phyloP scores from a whole-genome alignment of 2,888 invertebrate species.

The Leucophora obtusa region DNA sequence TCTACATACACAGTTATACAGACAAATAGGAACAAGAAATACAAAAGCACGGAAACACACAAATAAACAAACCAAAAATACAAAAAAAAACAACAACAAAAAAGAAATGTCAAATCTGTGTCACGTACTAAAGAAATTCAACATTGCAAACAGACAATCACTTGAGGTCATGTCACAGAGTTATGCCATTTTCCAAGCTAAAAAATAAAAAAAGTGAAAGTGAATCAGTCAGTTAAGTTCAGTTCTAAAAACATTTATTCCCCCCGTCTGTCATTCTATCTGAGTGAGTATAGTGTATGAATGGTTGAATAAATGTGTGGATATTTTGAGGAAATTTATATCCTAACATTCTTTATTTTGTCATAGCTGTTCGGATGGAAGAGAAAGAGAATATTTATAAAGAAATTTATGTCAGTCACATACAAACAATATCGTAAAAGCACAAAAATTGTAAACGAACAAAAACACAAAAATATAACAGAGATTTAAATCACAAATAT shows the following conservation, averaged over 20 bases:
- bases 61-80: not conserved
- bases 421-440: conserved; percentile 46
- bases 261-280: not conserved
- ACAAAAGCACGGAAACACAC: too few relatives aligned
- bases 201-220: conserved; percentile 19
- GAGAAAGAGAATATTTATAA: conserved; percentile 32
- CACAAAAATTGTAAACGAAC: not conserved
- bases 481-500: conserved; percentile 50
- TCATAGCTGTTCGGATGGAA: not conserved
- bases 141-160: conserved; percentile 45
- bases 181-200: conserved; percentile 19
- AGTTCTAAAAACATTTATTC: not conserved
- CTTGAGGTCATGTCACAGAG: conserved; percentile 53
- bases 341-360: conserved; percentile 31
- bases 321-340: conserved; percentile 27
- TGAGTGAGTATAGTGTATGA: not conserved
- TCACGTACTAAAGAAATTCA: conserved; percentile 50
- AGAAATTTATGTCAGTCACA: conserved; percentile 56
- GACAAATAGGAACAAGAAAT: not conserved
- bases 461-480: conserved; percentile 1
- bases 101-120: conserved; percentile 46
- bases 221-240: conserved; percentile 1
- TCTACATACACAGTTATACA: not conserved
- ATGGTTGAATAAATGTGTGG: not conserved
- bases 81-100: not conserved